phyloP scores from a whole-genome alignment of 2,888 invertebrate genomes.

The Leptinotarsa haldemani region DNA sequence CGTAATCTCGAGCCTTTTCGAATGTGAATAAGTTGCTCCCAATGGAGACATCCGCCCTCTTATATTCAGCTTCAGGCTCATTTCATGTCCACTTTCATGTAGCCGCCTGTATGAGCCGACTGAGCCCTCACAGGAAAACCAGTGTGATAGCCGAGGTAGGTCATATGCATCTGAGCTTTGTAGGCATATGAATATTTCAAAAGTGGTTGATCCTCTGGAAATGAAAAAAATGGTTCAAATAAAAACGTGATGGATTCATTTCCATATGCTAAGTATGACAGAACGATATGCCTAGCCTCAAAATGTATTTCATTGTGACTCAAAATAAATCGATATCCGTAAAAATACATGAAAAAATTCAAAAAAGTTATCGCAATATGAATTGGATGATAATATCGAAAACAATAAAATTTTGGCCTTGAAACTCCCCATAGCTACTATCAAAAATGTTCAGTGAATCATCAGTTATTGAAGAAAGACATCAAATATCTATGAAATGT shows the following conservation, averaged over 20 bases:
- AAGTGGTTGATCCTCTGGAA: not conserved
- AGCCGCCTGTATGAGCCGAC: slow-evolving; percentile 38
- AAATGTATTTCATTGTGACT: too few relatives aligned
- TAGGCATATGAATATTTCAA: slow-evolving; percentile 17
- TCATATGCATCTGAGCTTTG: slow-evolving; percentile 9
- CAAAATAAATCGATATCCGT: too few relatives aligned
- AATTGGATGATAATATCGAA: too few relatives aligned
- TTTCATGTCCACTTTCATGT: slow-evolving; percentile 51
- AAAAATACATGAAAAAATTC: too few relatives aligned
- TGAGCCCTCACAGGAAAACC: slow-evolving; percentile 9
- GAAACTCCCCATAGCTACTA: too few relatives aligned
- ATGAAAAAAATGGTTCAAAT: not conserved
- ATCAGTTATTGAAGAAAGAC: too few relatives aligned
- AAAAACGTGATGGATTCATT: not conserved
- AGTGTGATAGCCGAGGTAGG: slow-evolving; percentile 5
- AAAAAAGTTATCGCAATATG: too few relatives aligned
- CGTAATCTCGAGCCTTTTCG: slow-evolving; percentile 29
- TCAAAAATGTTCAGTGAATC: too few relatives aligned
- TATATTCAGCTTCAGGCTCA: slow-evolving; percentile 50
- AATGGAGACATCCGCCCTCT: slow-evolving; percentile 50
- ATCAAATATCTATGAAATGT: too few relatives aligned
- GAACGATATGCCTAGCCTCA: too few relatives aligned
- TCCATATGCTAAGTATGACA: not conserved
- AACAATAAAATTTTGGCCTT: too few relatives aligned
- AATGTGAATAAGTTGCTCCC: slow-evolving; percentile 45